Conservation (phyloP, 2,888 invertebrate species). For the Tetragonula carbonaria region DNA sequence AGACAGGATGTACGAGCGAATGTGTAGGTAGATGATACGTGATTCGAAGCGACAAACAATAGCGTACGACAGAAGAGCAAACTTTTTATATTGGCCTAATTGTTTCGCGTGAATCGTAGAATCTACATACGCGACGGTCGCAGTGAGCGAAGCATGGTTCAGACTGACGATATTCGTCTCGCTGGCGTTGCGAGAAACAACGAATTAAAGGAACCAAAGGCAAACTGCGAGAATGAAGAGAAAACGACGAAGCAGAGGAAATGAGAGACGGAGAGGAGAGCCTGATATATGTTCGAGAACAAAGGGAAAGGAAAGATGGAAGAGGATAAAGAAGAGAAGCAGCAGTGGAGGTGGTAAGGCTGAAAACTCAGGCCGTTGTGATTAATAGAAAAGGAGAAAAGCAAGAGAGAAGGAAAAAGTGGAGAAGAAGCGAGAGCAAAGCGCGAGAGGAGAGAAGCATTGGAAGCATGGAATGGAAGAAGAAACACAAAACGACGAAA, state of each 20-base stretch:
- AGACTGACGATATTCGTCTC: neutral
- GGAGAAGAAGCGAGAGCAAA: constrained; percentile 2
- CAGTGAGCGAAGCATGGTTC: neutral
- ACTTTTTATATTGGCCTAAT: neutral
- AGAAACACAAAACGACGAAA: constrained; percentile 33
- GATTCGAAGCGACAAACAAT: no score
- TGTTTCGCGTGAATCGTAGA: neutral
- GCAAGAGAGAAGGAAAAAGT: neutral
- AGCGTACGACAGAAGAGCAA: neutral
- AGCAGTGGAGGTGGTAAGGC: neutral
- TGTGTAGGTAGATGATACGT: no score
- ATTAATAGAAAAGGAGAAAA: constrained; percentile 9
- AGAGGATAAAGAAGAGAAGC: neutral
- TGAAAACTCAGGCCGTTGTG: neutral
- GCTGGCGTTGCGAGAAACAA: neutral
- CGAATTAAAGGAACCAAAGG: constrained; percentile 4
- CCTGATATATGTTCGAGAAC: neutral
- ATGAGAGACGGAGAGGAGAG: neutral
- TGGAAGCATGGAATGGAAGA: neutral
- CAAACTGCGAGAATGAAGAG: neutral
- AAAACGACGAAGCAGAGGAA: neutral
- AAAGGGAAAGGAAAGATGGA: neutral
- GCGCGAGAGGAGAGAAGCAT: neutral
- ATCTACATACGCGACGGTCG: neutral
- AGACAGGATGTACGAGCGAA: neutral